Evolutionary conservation across 2,888 invertebrate species (phyloP).

Genomic region (Sussaba pulchella): DNA sequence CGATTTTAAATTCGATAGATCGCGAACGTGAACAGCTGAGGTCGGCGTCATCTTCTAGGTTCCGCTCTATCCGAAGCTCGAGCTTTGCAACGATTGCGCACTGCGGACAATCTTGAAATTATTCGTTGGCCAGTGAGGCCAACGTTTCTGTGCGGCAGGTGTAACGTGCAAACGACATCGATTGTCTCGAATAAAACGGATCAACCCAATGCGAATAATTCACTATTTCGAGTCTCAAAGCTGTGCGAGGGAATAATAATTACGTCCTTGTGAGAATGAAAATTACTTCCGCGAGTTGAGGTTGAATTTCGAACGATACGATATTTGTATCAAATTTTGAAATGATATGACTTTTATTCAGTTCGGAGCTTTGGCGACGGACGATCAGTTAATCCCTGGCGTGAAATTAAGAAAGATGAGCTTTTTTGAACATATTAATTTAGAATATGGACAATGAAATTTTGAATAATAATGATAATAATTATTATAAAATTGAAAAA

Average conservation of each 20-base stretch:
- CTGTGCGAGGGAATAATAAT: neutral
- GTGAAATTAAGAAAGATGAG: too few relatives aligned
- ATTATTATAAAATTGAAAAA: too few relatives aligned
- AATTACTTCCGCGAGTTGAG: neutral
- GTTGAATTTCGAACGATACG: too few relatives aligned
- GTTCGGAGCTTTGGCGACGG: too few relatives aligned
- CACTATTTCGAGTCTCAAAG: neutral
- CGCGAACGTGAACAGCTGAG: constrained; percentile 20
- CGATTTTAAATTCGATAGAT: neutral
- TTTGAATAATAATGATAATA: too few relatives aligned
- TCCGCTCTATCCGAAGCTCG: constrained; percentile 22
- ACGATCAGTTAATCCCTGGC: too few relatives aligned
- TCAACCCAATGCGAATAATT: neutral
- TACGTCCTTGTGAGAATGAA: neutral
- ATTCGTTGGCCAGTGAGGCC: neutral
- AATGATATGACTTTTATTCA: too few relatives aligned
- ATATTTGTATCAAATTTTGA: too few relatives aligned
- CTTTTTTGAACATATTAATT: too few relatives aligned
- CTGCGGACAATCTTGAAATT: constrained; percentile 27
- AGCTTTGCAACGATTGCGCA: constrained; percentile 22
- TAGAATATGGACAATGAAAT: too few relatives aligned
- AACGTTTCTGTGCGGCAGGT: constrained; percentile 1
- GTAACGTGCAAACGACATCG: neutral
- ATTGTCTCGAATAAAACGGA: neutral
- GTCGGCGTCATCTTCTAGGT: constrained; percentile 28